Conservation (phyloP, 2,888 invertebrate genomes). For the Bugulina stolonifera region DNA sequence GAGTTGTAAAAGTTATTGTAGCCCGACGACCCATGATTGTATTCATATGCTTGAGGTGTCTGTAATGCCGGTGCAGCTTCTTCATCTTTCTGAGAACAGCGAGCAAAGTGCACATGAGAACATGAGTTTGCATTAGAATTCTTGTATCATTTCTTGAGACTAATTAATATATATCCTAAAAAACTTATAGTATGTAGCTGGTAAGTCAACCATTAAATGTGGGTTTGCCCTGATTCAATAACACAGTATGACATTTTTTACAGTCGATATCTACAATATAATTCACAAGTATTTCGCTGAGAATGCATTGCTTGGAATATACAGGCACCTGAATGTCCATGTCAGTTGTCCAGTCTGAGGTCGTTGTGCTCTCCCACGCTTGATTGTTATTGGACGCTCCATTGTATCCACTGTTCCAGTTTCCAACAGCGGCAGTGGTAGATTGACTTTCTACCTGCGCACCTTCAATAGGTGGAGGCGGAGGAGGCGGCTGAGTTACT, state of each 20-base stretch:
- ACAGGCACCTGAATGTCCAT: conserved; percentile 38
- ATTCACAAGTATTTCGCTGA: too few species aligned
- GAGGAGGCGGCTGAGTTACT: conserved; percentile 57
- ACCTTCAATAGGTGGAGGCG: conserved; percentile 38
- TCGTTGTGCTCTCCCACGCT: not conserved
- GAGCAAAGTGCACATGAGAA: too few species aligned
- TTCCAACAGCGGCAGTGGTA: not conserved
- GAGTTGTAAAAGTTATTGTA: not conserved
- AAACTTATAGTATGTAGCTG: too few species aligned
- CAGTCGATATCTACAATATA: too few species aligned
- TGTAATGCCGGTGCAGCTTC: not conserved
- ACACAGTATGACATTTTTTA: too few species aligned
- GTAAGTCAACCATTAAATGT: too few species aligned
- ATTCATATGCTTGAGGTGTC: conserved; percentile 1
- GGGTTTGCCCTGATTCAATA: too few species aligned
- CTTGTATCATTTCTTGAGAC: too few species aligned
- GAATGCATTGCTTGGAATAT: too few species aligned
- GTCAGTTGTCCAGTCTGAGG: conserved; percentile 2
- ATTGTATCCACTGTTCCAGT: not conserved
- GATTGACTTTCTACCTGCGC: not conserved
- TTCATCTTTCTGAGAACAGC: not conserved
- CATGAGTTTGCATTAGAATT: too few species aligned
- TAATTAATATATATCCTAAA: too few species aligned
- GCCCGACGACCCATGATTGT: not conserved
- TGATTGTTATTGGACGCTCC: not conserved